Conservation (phyloP, 2,113 vertebrate genomes). For the Sterna hirundo region DNA sequence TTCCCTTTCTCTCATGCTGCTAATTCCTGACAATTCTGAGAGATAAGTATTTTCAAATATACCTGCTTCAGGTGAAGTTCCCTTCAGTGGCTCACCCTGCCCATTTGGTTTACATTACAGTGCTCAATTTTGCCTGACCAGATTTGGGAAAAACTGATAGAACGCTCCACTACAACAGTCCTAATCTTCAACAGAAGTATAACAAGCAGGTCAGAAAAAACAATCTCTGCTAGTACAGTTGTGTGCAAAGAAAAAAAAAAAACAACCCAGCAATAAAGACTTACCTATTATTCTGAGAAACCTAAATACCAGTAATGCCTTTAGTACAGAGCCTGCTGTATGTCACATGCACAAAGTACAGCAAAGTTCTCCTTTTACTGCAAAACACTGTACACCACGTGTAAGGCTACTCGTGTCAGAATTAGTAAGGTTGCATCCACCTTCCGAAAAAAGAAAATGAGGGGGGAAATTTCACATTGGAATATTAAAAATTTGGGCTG, state of each 20-base stretch:
- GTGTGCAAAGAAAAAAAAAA: not conserved
- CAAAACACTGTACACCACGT: not conserved
- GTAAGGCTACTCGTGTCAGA: not conserved
- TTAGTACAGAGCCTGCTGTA: not conserved
- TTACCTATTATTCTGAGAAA: not conserved
- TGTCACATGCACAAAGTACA: not conserved
- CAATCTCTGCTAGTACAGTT: not conserved
- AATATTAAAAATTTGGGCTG: not conserved
- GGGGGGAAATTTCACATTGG: not conserved
- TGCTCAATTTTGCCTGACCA: not conserved
- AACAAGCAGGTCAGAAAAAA: not conserved
- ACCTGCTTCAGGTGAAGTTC: not conserved
- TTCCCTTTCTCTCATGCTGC: not conserved
- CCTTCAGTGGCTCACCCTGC: rapidly evolving
- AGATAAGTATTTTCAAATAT: not conserved
- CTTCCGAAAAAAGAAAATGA: rapidly evolving
- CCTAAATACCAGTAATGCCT: not conserved
- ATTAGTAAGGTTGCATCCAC: rapidly evolving
- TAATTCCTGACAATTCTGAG: not conserved
- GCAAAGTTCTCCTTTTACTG: not conserved
- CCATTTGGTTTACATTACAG: not conserved
- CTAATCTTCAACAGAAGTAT: rapidly evolving
- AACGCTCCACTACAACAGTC: not conserved
- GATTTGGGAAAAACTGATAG: not conserved
- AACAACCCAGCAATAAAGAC: not conserved